Evolutionary conservation across 2,888 invertebrate genomes (phyloP).

Genomic region (Tyria jacobaeae): DNA sequence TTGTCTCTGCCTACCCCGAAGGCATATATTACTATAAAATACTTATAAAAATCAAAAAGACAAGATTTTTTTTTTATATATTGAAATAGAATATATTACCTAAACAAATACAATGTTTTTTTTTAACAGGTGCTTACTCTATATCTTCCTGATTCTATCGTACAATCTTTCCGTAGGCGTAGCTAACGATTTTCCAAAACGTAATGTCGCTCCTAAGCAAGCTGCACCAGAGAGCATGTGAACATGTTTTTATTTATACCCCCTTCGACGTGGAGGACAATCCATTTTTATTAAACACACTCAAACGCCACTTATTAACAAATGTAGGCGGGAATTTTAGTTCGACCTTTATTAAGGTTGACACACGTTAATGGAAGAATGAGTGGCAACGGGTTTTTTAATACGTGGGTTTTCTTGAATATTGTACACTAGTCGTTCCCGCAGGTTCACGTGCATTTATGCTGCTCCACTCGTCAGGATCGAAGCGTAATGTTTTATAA

Average conservation of each 20-base stretch:
- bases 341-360: slow-evolving; percentile 44
- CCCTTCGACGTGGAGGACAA: slow-evolving; percentile 66
- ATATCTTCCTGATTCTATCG: slow-evolving; percentile 37
- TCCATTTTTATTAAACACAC: slow-evolving; percentile 83
- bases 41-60: too few relatives aligned
- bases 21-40: background rate
- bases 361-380: slow-evolving; percentile 13
- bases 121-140: slow-evolving; percentile 30
- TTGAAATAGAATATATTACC: background rate
- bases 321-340: slow-evolving; percentile 74
- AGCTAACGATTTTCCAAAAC: slow-evolving; percentile 80
- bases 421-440: too few relatives aligned
- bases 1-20: too few relatives aligned
- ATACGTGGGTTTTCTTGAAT: too few relatives aligned
- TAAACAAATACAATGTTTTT: background rate
- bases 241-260: slow-evolving; percentile 68
- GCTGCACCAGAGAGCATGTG: slow-evolving; percentile 60
- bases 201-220: slow-evolving; percentile 69
- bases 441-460: too few relatives aligned
- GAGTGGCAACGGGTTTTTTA: background rate
- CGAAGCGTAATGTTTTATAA: background rate
- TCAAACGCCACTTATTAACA: slow-evolving; percentile 79
- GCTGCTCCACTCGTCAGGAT: too few relatives aligned
- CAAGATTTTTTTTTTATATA: background rate
- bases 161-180: slow-evolving; percentile 71